phyloP scores from a whole-genome alignment of 1,140 invertebrate genomes.

The Augochlora pura region DNA sequence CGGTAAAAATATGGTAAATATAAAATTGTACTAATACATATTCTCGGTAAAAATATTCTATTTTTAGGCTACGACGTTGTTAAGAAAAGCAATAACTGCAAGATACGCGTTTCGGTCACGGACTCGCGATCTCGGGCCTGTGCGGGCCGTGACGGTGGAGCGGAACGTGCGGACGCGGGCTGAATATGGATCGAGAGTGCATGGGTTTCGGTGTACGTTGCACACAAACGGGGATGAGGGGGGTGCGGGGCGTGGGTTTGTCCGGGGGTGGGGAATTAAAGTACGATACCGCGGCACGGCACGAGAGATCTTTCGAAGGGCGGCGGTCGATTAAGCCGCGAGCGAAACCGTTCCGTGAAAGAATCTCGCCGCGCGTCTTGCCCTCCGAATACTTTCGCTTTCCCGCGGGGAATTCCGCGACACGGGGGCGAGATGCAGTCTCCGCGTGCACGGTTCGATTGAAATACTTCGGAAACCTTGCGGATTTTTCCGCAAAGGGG shows the following conservation, averaged over 20 bases:
- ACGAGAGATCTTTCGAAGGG: background rate
- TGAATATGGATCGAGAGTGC: background rate
- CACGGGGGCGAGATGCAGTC: conserved; percentile 6
- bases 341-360: background rate
- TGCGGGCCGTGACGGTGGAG: no score
- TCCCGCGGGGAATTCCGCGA: background rate
- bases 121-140: no score
- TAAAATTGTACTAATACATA: no score
- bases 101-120: no score
- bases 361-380: background rate
- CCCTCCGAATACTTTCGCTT: conserved; percentile 13
- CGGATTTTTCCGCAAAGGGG: background rate
- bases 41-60: no score
- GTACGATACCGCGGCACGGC: background rate
- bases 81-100: no score
- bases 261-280: background rate
- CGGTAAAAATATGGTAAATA: no score
- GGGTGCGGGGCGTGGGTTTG: no score
- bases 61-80: no score
- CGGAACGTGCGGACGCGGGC: background rate
- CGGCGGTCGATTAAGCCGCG: background rate
- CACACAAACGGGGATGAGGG: no score
- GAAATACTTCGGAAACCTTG: conserved; percentile 5
- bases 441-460: background rate
- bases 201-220: no score